A percentile compares a stretch with the other conserved stretches of the same genome.
Evolutionary conservation across 2,797 vertebrate species (phyloP).

Genomic region (Anomalospiza imberbis): DNA sequence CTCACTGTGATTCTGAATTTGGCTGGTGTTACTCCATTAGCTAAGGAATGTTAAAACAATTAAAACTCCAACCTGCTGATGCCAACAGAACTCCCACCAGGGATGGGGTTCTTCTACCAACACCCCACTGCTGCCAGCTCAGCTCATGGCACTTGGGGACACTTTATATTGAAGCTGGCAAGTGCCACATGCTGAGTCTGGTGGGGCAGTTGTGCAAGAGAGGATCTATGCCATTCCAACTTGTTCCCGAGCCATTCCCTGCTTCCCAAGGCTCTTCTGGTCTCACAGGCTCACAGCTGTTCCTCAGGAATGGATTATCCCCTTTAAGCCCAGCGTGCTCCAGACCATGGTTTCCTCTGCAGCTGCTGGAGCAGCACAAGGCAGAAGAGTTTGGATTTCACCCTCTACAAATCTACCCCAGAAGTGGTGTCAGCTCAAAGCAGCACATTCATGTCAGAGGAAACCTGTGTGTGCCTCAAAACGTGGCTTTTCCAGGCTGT

Average conservation of each 20-base stretch:
- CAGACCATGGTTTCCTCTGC: neutral
- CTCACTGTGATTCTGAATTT: neutral
- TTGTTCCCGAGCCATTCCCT: neutral
- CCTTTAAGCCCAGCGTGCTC: neutral
- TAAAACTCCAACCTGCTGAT: neutral
- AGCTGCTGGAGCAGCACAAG: neutral
- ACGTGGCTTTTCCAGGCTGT: neutral
- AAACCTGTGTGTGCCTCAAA: neutral
- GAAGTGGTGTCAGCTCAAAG: accelerated
- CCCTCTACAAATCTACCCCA: neutral
- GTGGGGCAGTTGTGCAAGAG: neutral
- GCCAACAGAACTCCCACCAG: neutral
- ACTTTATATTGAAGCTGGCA: neutral
- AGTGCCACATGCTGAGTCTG: neutral
- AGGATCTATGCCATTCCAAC: neutral
- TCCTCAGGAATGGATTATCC: neutral
- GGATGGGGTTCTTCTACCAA: neutral
- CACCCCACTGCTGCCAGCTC: neutral
- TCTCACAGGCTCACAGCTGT: neutral
- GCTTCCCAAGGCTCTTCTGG: neutral
- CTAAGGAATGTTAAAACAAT: neutral
- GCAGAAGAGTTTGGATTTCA: neutral
- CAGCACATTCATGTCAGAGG: neutral
- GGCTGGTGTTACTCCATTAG: neutral
- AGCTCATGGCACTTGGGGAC: neutral